Conservation (phyloP, 2,113 vertebrate species). For the Hippocampus barbouri region DNA sequence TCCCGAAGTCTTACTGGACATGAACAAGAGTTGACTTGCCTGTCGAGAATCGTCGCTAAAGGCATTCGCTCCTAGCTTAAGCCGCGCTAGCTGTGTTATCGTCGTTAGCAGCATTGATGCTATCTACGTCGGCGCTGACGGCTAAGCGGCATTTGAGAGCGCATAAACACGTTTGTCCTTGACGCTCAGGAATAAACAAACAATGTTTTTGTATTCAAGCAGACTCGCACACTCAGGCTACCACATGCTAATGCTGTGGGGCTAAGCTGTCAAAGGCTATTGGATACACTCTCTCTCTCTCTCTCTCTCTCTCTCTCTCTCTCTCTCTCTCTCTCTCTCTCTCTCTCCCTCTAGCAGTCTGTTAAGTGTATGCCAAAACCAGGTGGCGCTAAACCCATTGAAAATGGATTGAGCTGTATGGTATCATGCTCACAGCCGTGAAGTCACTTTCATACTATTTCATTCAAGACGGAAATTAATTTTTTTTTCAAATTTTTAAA, state of each 20-base stretch:
- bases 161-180: background rate
- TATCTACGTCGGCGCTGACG: background rate
- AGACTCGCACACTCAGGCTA: background rate
- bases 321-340: background rate
- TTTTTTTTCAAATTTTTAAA: too few species aligned
- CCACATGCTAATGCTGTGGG: background rate
- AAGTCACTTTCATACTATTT: too few species aligned
- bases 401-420: too few species aligned
- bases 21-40: background rate
- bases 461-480: too few species aligned
- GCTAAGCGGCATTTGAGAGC: background rate
- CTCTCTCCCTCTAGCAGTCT: background rate
- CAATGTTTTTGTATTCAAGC: background rate
- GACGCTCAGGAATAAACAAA: slow-evolving; percentile 1
- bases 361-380: too few species aligned
- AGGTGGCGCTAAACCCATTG: too few species aligned
- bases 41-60: background rate
- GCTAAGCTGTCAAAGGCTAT: background rate
- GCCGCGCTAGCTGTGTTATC: background rate
- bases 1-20: background rate
- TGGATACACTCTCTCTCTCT: background rate
- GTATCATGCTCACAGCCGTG: too few species aligned
- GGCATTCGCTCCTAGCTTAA: background rate
- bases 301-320: background rate
- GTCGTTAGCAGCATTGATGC: background rate